Evolutionary conservation across 2,113 vertebrate genomes (phyloP).

Genomic region (Oryzias javanicus): DNA sequence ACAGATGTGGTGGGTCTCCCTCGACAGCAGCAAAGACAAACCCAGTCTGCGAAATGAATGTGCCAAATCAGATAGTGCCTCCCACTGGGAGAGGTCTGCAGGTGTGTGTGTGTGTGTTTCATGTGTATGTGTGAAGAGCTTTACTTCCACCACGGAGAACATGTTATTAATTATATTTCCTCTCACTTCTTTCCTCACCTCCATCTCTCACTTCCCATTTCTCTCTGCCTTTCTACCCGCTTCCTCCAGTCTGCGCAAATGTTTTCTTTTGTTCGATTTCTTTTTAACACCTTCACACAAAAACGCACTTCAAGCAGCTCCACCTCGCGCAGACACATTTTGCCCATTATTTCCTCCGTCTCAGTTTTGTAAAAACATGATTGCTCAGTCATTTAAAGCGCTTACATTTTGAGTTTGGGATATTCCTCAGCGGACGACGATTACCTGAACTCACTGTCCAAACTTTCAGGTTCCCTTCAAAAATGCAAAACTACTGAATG

Average conservation of each 20-base stretch:
- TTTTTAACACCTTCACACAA: conserved; percentile 7
- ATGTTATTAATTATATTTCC: conserved; percentile 45
- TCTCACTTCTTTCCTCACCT: conserved; percentile 26
- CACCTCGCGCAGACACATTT: conserved; percentile 13
- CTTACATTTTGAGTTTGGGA: conserved; percentile 44
- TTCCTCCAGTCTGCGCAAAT: conserved; percentile 10
- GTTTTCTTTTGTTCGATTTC: conserved; percentile 17
- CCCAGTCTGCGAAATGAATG: conserved; percentile 64
- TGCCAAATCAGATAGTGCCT: conserved; percentile 70
- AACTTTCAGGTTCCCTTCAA: too few species aligned
- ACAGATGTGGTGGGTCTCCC: conserved; percentile 56
- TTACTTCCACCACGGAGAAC: conserved; percentile 34
- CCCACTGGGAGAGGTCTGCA: conserved; percentile 61
- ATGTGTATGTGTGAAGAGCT: conserved; percentile 36
- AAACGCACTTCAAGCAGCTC: conserved; percentile 25
- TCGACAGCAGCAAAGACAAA: conserved; percentile 60
- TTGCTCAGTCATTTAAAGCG: conserved; percentile 38
- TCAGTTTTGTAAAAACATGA: conserved; percentile 35
- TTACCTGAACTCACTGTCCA: too few species aligned
- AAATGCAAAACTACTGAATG: too few species aligned
- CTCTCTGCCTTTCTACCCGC: conserved; percentile 8
- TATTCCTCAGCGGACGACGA: conserved; percentile 7
- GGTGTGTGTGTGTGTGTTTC: conserved; percentile 41
- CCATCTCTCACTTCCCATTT: conserved; percentile 28
- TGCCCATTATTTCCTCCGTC: conserved; percentile 17